These are phyloP conservation scores for Adrianichthys oophorus DNA, from an alignment of 2,797 vertebrate genomes.

Conservation along the genomic window DNA sequence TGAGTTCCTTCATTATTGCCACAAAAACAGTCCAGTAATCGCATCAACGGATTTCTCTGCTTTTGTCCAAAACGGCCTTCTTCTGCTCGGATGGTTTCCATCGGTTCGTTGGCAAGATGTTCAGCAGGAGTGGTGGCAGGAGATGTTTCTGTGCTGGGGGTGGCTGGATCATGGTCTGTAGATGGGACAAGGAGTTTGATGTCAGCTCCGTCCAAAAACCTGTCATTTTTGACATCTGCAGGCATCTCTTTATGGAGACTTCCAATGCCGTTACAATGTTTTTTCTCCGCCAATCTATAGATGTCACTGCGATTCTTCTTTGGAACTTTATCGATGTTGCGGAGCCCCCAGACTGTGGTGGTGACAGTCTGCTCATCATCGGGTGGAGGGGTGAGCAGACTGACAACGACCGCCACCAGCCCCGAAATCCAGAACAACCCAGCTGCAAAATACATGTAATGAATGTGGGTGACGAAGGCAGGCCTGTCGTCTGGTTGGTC, in stretches of 20 bases:
- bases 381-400: conserved; percentile 89
- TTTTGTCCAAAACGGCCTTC: conserved; percentile 54
- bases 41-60: conserved; percentile 65
- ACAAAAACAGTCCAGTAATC: conserved; percentile 87
- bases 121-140: conserved; percentile 85
- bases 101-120: conserved; percentile 79
- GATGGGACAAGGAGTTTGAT: conserved; percentile 86
- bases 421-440: conserved; percentile 94
- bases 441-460: conserved; percentile 97
- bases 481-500: conserved; percentile 90
- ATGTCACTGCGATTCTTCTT: conserved; percentile 66
- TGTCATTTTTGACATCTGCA: conserved; percentile 76
- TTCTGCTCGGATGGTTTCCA: conserved; percentile 75
- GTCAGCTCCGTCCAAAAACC: conserved; percentile 78
- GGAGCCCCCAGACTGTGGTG: conserved; percentile 91
- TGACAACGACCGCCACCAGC: conserved; percentile 85
- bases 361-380: conserved; percentile 84
- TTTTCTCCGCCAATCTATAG: conserved; percentile 76
- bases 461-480: conserved; percentile 84
- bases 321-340: conserved; percentile 60
- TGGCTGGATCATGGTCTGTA: conserved; percentile 76
- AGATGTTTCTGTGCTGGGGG: conserved; percentile 84
- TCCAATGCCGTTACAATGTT: conserved; percentile 54
- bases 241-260: conserved; percentile 74
- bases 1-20: conserved; percentile 81